These are phyloP conservation scores for Peromyscus aztecus DNA, from an alignment of 2,797 vertebrate species.

Conservation along the genomic window DNA sequence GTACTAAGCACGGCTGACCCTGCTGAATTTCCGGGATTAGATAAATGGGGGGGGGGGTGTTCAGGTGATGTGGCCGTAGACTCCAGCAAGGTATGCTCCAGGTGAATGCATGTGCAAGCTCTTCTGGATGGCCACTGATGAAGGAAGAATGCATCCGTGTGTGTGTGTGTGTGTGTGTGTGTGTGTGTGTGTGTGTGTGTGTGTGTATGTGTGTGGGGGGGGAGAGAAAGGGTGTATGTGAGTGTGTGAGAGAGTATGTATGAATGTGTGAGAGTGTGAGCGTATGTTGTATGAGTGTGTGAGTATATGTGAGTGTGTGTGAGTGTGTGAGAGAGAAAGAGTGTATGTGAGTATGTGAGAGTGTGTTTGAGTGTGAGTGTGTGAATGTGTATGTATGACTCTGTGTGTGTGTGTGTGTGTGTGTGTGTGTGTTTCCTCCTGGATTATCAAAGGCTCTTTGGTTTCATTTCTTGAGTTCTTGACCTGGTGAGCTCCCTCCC, in stretches of 20 bases:
- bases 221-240: neutral
- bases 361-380: neutral
- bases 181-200: no score
- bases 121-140: neutral
- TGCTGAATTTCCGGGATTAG: no score
- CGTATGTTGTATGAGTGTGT: neutral
- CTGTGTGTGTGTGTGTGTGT: neutral
- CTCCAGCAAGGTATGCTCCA: neutral
- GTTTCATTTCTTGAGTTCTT: slow-evolving; percentile 55
- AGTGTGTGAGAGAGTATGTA: neutral
- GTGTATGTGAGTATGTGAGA: neutral
- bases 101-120: neutral
- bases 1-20: neutral
- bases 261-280: neutral
- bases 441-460: neutral
- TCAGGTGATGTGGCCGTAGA: neutral
- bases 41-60: neutral
- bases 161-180: no score
- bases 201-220: no score
- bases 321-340: neutral
- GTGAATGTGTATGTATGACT: no score
- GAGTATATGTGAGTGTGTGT: no score
- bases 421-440: neutral
- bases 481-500: neutral
- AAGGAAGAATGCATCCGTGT: neutral